Percentiles rank a stretch among this genome's conserved stretches.
Conservation (phyloP, 2,888 invertebrate genomes). For the Colostygia pectinataria region DNA sequence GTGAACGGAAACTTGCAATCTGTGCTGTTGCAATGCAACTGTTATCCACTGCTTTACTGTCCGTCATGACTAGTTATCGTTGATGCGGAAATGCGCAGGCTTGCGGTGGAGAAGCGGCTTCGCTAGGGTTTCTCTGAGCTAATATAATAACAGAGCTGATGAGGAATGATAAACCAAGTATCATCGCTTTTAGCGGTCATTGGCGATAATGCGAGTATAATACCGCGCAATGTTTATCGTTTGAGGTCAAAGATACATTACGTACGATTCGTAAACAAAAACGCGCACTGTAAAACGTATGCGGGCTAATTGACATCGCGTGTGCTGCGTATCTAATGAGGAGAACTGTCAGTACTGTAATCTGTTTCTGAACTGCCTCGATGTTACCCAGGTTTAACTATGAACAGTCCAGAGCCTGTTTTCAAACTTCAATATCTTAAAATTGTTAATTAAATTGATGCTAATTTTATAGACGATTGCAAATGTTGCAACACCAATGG, state of each 20-base stretch:
- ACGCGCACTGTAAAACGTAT: conserved; percentile 56
- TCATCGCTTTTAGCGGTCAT: conserved; percentile 14
- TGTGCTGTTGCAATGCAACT: conserved; percentile 17
- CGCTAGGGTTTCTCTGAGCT: conserved; percentile 35
- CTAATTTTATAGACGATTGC: too few species aligned
- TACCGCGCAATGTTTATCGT: conserved; percentile 30
- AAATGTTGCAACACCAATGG: too few species aligned
- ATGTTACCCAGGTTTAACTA: conserved; percentile 27
- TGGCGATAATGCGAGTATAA: conserved; percentile 26
- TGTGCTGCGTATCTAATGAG: conserved; percentile 52
- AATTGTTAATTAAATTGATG: too few species aligned
- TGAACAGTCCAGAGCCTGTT: conserved; percentile 21
- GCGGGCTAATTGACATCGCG: conserved; percentile 63
- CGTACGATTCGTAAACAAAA: conserved; percentile 50
- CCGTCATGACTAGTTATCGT: conserved; percentile 52
- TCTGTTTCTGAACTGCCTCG: conserved; percentile 45
- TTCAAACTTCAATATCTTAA: too few species aligned
- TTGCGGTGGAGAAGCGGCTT: conserved; percentile 47
- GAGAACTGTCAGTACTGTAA: conserved; percentile 37
- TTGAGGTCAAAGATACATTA: conserved; percentile 49
- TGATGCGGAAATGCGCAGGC: conserved; percentile 59
- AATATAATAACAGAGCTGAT: conserved; percentile 15
- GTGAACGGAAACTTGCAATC: conserved; percentile 37
- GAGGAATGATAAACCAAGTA: conserved; percentile 1
- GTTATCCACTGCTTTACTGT: conserved; percentile 25